A percentile compares a stretch with the other conserved stretches of the same genome.
These are phyloP conservation scores for Hippoglossus hippoglossus DNA, from an alignment of 2,797 vertebrate species.

Conservation along the genomic window DNA sequence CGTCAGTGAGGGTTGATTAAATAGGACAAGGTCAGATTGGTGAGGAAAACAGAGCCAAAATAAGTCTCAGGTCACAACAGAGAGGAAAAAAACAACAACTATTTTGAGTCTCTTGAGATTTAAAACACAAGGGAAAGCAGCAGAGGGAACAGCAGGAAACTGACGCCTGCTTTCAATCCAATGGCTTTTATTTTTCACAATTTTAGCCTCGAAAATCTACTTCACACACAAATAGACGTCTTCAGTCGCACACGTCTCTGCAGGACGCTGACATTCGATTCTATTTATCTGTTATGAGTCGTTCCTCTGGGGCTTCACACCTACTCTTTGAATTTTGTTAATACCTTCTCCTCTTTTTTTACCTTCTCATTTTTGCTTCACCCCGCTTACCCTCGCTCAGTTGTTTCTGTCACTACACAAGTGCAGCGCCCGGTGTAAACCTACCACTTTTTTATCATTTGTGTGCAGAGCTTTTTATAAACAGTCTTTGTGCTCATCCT, in stretches of 20 bases:
- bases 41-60: neutral
- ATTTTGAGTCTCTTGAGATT: constrained; percentile 10
- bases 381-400: constrained; percentile 1
- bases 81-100: neutral
- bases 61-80: neutral
- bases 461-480: too few relatives aligned
- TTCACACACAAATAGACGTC: constrained; percentile 19
- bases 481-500: too few relatives aligned
- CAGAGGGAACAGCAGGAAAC: constrained; percentile 8
- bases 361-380: neutral
- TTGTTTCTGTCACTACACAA: constrained; percentile 23
- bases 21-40: neutral
- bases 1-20: neutral
- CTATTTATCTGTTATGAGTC: constrained; percentile 1
- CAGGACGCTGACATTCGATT: constrained; percentile 26
- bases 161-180: constrained; percentile 23
- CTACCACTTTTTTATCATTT: too few relatives aligned
- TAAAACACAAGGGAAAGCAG: constrained; percentile 5
- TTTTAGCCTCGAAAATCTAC: constrained; percentile 22
- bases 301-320: neutral
- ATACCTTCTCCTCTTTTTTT: neutral
- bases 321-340: constrained; percentile 14
- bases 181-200: constrained; percentile 17
- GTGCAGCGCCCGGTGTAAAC: too few relatives aligned
- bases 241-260: constrained; percentile 16